phyloP scores from a whole-genome alignment of 2,797 vertebrate genomes.

The Poecilia picta region DNA sequence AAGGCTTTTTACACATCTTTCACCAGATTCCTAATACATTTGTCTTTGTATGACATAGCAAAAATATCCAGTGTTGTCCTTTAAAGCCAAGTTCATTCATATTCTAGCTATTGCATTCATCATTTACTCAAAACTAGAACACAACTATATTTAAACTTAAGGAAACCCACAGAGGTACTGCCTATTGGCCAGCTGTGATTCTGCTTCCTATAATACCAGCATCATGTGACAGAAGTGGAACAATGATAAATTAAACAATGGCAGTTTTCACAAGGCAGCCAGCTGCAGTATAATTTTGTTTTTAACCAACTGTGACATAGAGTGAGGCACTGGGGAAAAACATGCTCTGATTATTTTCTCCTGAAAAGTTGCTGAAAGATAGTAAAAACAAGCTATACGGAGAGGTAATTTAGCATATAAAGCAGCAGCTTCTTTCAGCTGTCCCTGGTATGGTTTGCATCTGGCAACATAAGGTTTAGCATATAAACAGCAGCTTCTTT shows the following conservation, averaged over 20 bases:
- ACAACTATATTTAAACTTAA: background rate
- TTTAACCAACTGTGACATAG: constrained; percentile 45
- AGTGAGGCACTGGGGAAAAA: constrained; percentile 35
- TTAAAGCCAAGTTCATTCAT: background rate
- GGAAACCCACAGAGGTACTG: background rate
- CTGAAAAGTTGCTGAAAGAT: constrained; percentile 6
- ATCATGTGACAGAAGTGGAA: constrained; percentile 34
- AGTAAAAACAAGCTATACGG: background rate
- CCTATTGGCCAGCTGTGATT: background rate
- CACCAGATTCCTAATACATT: background rate
- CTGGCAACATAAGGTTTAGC: background rate
- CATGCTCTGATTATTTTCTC: constrained; percentile 42
- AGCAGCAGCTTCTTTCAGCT: background rate
- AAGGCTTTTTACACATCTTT: background rate
- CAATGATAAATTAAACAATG: constrained; percentile 36
- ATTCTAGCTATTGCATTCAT: background rate
- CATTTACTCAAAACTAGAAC: background rate
- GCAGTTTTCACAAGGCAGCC: constrained; percentile 28
- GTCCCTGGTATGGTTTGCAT: background rate
- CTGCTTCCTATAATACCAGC: constrained; percentile 7
- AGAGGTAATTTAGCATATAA: background rate
- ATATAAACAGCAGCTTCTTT: background rate
- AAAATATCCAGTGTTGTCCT: background rate
- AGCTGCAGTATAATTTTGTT: constrained; percentile 37
- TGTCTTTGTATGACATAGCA: background rate